A percentile compares a stretch with the other conserved stretches of the same genome.
phyloP scores from a whole-genome alignment of 2,113 vertebrate species.

The Pantherophis guttatus region DNA sequence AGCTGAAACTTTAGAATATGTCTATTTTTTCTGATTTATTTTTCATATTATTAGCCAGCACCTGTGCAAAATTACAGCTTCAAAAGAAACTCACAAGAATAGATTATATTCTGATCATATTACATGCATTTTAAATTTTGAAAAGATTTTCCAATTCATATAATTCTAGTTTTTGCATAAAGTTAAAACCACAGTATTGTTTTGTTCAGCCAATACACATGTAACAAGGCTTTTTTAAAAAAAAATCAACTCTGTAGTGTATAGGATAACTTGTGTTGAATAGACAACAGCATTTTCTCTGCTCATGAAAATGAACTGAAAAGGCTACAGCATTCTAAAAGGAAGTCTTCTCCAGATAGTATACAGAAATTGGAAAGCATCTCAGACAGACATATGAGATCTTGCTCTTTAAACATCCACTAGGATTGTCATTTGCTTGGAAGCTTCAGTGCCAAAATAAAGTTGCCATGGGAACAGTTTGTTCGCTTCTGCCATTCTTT shows the following conservation, averaged over 20 bases:
- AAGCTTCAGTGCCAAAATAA: constrained; percentile 40
- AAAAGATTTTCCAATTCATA: neutral
- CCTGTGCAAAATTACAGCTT: neutral
- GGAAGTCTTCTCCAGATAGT: constrained; percentile 1
- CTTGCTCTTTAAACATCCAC: constrained; percentile 37
- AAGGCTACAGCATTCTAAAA: neutral
- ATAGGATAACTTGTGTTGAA: neutral
- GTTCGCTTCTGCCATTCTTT: constrained; percentile 23
- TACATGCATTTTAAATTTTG: neutral
- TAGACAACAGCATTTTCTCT: neutral
- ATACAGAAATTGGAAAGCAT: constrained; percentile 21
- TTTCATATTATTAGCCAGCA: neutral
- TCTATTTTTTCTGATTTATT: neutral
- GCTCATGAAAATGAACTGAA: neutral
- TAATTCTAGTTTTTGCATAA: neutral
- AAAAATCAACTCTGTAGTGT: neutral
- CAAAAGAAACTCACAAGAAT: neutral
- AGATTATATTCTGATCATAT: neutral
- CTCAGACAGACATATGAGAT: constrained; percentile 11
- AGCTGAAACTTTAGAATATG: neutral
- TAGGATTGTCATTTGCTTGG: constrained; percentile 36
- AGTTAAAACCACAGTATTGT: neutral
- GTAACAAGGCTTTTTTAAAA: neutral
- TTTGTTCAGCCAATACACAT: neutral
- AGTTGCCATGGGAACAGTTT: constrained; percentile 54